Conservation (phyloP, 1,140 invertebrate genomes). For the Drosophila bipectinata region DNA sequence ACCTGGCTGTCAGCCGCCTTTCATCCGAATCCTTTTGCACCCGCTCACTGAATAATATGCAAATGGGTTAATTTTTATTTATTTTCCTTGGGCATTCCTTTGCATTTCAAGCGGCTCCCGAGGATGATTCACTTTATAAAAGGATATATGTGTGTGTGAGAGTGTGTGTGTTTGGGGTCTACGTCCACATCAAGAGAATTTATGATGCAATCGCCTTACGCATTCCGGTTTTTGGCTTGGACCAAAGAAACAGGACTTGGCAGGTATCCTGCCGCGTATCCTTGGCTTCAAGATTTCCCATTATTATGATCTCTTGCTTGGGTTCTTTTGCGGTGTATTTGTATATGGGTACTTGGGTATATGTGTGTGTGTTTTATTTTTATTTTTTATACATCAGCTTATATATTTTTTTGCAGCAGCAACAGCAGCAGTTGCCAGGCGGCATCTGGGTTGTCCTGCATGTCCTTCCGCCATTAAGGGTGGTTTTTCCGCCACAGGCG, state of each 20-base stretch:
- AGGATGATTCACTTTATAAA: slow-evolving; percentile 57
- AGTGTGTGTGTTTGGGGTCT: slow-evolving; percentile 7
- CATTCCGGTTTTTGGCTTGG: slow-evolving; percentile 49
- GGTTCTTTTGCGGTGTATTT: slow-evolving; percentile 40
- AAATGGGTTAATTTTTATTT: slow-evolving; percentile 81
- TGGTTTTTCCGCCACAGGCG: slow-evolving; percentile 65
- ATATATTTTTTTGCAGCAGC: not conserved
- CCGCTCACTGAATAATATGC: slow-evolving; percentile 70
- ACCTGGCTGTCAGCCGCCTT: slow-evolving; percentile 40
- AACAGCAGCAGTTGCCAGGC: slow-evolving; percentile 62
- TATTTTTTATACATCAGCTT: slow-evolving; percentile 8
- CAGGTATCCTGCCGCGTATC: slow-evolving; percentile 73
- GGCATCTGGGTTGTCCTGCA: slow-evolving; percentile 60
- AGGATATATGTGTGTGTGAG: not conserved
- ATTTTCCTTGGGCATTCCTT: slow-evolving; percentile 49
- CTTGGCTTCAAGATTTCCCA: slow-evolving; percentile 77
- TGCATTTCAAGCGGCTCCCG: slow-evolving; percentile 26
- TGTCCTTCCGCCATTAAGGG: slow-evolving; percentile 75
- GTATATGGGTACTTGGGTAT: slow-evolving; percentile 8
- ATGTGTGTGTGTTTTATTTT: slow-evolving; percentile 23
- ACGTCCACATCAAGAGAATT: slow-evolving; percentile 55
- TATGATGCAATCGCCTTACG: slow-evolving; percentile 75
- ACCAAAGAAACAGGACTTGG: slow-evolving; percentile 34
- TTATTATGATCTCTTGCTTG: slow-evolving; percentile 75
- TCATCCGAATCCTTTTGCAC: slow-evolving; percentile 54